phyloP scores from a whole-genome alignment of 2,888 invertebrate genomes.

The Altica lythri region DNA sequence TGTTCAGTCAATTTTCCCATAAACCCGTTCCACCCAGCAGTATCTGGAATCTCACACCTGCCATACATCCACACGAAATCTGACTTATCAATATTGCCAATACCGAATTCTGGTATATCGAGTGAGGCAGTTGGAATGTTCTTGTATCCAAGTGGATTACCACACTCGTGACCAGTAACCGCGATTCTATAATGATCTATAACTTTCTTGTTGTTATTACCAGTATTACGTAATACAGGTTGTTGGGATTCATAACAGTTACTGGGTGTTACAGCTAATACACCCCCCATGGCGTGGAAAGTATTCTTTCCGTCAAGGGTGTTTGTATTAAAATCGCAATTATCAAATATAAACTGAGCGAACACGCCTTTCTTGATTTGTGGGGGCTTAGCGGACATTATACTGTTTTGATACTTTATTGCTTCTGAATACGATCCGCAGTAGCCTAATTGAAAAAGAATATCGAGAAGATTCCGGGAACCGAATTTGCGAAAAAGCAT shows the following conservation, averaged over 20 bases:
- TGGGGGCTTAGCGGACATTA: not conserved
- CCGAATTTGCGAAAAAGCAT: constrained; percentile 2
- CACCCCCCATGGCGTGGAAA: too few species aligned
- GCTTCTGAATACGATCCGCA: not conserved
- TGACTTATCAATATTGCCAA: not conserved
- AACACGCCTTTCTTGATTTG: not conserved
- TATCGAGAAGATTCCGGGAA: not conserved
- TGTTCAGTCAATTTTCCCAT: constrained; percentile 4
- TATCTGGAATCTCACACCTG: not conserved
- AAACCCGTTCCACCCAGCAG: not conserved
- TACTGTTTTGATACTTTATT: too few species aligned
- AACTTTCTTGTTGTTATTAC: not conserved
- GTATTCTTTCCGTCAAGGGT: too few species aligned
- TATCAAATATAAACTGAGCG: not conserved
- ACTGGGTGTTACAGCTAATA: not conserved
- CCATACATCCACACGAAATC: not conserved
- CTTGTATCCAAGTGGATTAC: not conserved
- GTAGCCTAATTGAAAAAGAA: constrained; percentile 4
- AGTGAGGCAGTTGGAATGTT: not conserved
- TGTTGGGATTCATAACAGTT: constrained; percentile 1
- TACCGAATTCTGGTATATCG: constrained; percentile 7
- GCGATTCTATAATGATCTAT: not conserved
- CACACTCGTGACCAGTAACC: not conserved
- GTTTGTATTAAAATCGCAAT: too few species aligned
- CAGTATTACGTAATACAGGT: not conserved